Evolutionary conservation across 2,888 invertebrate genomes (phyloP), one percentile per base, ranked within the genome.

Genomic region (Eurytoma californica): DNA sequence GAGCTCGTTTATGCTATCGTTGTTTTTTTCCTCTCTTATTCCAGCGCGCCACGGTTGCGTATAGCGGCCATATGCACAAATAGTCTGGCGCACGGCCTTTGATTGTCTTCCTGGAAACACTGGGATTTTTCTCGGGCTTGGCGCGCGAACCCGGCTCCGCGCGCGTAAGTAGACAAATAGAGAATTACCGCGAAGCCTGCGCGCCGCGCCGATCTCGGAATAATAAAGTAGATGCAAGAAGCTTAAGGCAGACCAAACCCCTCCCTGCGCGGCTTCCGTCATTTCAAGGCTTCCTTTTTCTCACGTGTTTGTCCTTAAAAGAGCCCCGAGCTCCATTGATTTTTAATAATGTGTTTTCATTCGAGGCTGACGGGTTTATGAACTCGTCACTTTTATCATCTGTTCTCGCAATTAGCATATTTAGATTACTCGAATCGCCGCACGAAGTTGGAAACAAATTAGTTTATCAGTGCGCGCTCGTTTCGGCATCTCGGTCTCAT

Each of bases 51-150:
- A 3, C 47, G 20, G 18, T 20, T 39, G 20, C 49, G 58, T 58
- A 24, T 24, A 30, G 18, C 30, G 68, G 72, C 85, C 86, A 85
- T 83, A 85, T 88, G 88, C 88, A 86, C 87, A 87, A 88, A 90
- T 86, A 88, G 86, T 83, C 82, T 74, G 82, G 66, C 80, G 81
- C 80, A 83, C 83, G 82, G 84, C 82, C 86, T 87, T 87, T 88
- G 88, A 88, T 88, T 88, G 86, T 88, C 86, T 89, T 89, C 88
- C 86, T 80, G 84, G 89, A 89, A 89, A 83, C 84, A 85, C 78
- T 82, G 83, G 82, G 85, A 85, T 84, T 80, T 81, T 83, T 81
- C 70, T 66, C 70, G 47, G 20, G 39, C 39, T 9, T 24, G 53
- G 14, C 24, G 58, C 18, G 58, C 58, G 66, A 13, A 28, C 51